Percentiles rank a stretch among this genome's conserved stretches.
These are phyloP conservation scores for Lutraria lutraria DNA, from an alignment of 2,888 invertebrate genomes.

Conservation along the genomic window DNA sequence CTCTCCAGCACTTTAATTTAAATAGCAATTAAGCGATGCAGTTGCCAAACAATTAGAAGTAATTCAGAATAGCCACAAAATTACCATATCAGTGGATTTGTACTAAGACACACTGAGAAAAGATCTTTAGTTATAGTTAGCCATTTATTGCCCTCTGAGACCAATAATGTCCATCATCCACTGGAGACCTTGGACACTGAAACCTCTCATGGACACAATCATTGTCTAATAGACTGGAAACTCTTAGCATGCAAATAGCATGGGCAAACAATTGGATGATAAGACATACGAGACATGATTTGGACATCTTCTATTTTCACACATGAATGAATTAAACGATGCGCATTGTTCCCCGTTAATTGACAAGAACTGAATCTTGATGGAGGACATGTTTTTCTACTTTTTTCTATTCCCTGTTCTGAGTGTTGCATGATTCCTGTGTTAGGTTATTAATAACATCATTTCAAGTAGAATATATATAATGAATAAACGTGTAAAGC, in stretches of 20 bases:
- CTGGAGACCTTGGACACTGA: constrained; percentile 11
- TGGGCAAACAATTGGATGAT: constrained; percentile 10
- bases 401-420: not conserved
- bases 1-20: too few species aligned
- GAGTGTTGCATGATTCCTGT: not conserved
- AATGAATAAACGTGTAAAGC: too few species aligned
- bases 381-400: too few species aligned
- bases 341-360: not conserved
- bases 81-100: constrained; percentile 3
- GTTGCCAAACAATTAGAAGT: constrained; percentile 15
- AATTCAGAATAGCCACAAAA: constrained; percentile 6
- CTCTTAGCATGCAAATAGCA: constrained; percentile 21
- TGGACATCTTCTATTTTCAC: not conserved
- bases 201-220: not conserved
- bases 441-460: too few species aligned
- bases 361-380: not conserved
- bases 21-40: not conserved
- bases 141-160: not conserved
- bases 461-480: too few species aligned
- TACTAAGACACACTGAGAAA: not conserved
- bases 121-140: not conserved
- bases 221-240: constrained; percentile 1
- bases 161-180: not conserved
- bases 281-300: not conserved
- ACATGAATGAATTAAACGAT: not conserved